Evolutionary conservation across 2,888 invertebrate species (phyloP), one percentile per base, ranked within the genome.

Genomic region (Microctonus aethiopoides): DNA sequence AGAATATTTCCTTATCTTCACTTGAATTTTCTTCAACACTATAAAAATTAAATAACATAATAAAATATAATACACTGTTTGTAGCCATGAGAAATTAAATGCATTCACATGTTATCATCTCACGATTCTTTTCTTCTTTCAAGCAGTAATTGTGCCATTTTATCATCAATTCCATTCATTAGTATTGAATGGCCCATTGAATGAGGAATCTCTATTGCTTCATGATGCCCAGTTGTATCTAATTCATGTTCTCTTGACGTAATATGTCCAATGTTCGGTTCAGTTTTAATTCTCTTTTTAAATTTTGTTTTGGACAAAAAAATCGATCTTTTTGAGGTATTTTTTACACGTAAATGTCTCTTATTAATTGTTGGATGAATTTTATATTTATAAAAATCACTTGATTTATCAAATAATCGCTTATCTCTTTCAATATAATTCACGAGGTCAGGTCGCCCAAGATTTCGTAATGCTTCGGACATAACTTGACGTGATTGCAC

Each of bases 381-480:
- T 63, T 24, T 41, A 16, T 62, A n/a, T 13, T 22, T 54, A 32
- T 46, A 41, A 2, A 65, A 36, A 60, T 61, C 60, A 22, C 60
- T 72, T 24, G 67, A 52, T 16, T 71, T 67, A 20, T 71, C 60
- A 29, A 67, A 61, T 9, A 69, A 13, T 59, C 74, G 70, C 41
- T 66, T 72, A 68, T 74, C 76, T 66, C 70, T 73, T 59, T 68
- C 70, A 5, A 81, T 57, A 54, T 77, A 77, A 65, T 74, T 79
- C 1, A 76, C 78, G 41, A 81, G 62, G 59, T 81, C 80, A 4
- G 79, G 67, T 29, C 81, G 76, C 4, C 79, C 78, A 29, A 81
- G 56, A n/a, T 68, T 70, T 16, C 70, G 74, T 13, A 80, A 65
- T 10, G 62, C 73, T 34, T 70, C 67, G 22, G 75, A 74, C 76